Base-by-base conservation (phyloP, 1,140 invertebrate species). In the Ridgeia piscesae region DNA sequence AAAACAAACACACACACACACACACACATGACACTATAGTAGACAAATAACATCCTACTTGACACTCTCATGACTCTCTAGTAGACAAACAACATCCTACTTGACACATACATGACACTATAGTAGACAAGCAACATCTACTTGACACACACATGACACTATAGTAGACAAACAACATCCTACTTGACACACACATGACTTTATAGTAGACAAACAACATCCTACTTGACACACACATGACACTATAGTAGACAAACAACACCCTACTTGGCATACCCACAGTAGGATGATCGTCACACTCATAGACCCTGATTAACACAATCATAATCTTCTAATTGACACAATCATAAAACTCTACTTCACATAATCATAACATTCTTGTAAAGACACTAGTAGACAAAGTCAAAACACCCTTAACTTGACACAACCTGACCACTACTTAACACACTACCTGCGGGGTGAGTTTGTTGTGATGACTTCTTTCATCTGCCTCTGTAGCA, bases 401-500 rank as follows among this genome's bases (percentile, higher is more conserved):
- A 42, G 4, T 42, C 58, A 77, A 6, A 77, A 77, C 58, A 77
- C 27, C 27, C 58, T 31, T 1, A 6, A 14, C 2, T 6, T 14
- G 8, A 77, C 27, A 77, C 58, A 6, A 6, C 8, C 58, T 14
- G 27, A 17, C 8, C 11, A 4, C 58, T 31, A 17, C 11, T 77
- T 21, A 21, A 77, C 58, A 77, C 27, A 77, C 58, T 42, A 42
- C 42, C 42, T 42, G 42, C 58, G 11, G 58, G 58, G 58, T 77
- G 27, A 4, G 11, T 77, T 77, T 77, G 58, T 77, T 77, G 58
- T 77, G 58, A 77, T 31, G 27, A 21, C 58, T 77, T 31, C 11
- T 77, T 77, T 77, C 11, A 77, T 77, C 14, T 77, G 58, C 27
- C 27, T 4, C 58, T 31, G 27, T 92, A 95, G 95, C 95, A 95